Evolutionary conservation across 2,888 invertebrate species (phyloP).

Genomic region (Uropetala carovei): DNA sequence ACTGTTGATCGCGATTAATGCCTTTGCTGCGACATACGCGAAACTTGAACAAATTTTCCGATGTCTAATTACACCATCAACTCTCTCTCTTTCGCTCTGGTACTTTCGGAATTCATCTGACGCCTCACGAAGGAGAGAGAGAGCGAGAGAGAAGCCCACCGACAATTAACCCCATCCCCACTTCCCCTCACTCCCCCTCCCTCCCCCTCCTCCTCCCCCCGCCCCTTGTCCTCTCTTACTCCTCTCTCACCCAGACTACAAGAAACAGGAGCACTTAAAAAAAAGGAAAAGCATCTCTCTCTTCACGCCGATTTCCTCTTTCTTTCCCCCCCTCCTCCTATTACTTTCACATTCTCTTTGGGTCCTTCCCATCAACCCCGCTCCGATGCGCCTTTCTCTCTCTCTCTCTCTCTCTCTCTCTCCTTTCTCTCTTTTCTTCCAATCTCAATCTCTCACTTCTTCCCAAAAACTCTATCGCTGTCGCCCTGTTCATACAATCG

Average conservation of each 20-base stretch:
- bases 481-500: conserved; percentile 60
- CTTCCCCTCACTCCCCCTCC: not conserved
- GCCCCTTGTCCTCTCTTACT: no score
- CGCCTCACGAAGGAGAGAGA: not conserved
- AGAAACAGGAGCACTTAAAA: no score
- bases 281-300: not conserved
- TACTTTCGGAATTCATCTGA: not conserved
- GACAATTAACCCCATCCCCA: not conserved
- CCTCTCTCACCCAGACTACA: no score
- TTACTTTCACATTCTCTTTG: conserved; percentile 4
- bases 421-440: not conserved
- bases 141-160: not conserved
- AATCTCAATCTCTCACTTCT: conserved; percentile 12
- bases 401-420: not conserved
- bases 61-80: conserved; percentile 34
- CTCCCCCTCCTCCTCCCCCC: not conserved
- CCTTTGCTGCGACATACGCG: not conserved
- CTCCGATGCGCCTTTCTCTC: not conserved
- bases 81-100: not conserved
- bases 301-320: not conserved
- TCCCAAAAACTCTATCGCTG: conserved; percentile 46
- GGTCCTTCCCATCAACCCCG: not conserved
- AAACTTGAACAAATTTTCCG: not conserved
- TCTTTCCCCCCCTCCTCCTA: not conserved
- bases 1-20: conserved; percentile 7